These are phyloP conservation scores for Anadara kagoshimensis DNA, from an alignment of 1,140 invertebrate genomes.

Conservation along the genomic window DNA sequence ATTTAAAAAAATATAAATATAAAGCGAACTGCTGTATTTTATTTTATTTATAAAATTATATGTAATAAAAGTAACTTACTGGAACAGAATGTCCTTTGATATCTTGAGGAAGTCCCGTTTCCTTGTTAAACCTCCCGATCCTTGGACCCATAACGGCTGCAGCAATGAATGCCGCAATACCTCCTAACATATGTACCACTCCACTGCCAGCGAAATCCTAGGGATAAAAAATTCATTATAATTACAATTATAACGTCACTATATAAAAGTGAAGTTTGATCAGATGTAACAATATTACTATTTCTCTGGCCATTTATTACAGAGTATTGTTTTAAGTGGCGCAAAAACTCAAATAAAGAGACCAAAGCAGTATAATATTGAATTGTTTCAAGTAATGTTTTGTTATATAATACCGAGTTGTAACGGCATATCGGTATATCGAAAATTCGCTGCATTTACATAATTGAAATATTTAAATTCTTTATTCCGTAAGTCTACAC, in stretches of 20 bases:
- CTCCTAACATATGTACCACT: conserved; percentile 76
- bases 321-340: no score
- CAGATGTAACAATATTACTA: no score
- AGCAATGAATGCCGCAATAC: conserved; percentile 75
- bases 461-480: no score
- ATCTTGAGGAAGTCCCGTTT: conserved; percentile 41
- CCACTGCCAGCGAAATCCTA: conserved; percentile 69
- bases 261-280: no score
- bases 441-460: not conserved
- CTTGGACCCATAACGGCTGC: conserved; percentile 65
- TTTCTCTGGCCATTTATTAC: no score
- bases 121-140: conserved; percentile 62
- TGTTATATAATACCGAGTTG: not conserved
- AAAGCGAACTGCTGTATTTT: no score
- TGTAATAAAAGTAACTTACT: conserved; percentile 18
- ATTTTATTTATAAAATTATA: no score
- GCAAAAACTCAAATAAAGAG: not conserved
- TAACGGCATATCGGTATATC: no score
- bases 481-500: no score
- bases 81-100: conserved; percentile 76
- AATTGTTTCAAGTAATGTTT: no score
- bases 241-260: not conserved
- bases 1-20: no score
- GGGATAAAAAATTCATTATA: conserved; percentile 10
- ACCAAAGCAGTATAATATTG: no score